Evolutionary conservation across 1,140 invertebrate species (phyloP).

Genomic region (Diorhabda elongata): DNA sequence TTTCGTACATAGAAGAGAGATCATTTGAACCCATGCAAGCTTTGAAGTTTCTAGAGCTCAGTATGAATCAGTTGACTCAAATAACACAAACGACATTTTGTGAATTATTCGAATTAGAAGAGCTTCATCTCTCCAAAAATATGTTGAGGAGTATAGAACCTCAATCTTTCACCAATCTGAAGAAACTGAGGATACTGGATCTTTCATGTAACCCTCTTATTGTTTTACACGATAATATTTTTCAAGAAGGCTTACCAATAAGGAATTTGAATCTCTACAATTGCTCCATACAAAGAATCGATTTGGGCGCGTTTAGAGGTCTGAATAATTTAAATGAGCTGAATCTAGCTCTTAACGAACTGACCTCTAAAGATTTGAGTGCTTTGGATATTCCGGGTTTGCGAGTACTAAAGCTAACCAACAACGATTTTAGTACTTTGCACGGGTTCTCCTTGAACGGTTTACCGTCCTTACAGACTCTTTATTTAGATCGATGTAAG

Average conservation of each 20-base stretch:
- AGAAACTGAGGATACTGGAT: constrained; percentile 58
- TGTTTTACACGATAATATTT: constrained; percentile 55
- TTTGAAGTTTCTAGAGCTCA: constrained; percentile 73
- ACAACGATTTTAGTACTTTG: constrained; percentile 73
- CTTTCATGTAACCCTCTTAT: constrained; percentile 59
- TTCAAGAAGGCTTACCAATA: constrained; percentile 58
- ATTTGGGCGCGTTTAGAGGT: constrained; percentile 60
- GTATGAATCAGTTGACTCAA: constrained; percentile 65
- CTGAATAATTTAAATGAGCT: constrained; percentile 65
- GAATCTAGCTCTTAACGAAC: constrained; percentile 68
- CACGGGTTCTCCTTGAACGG: constrained; percentile 65
- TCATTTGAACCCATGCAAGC: constrained; percentile 72
- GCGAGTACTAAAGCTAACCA: constrained; percentile 64
- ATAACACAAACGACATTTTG: constrained; percentile 65
- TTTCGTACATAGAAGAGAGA: constrained; percentile 72
- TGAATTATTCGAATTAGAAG: constrained; percentile 64
- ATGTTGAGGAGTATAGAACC: constrained; percentile 55
- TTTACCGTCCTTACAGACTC: constrained; percentile 67
- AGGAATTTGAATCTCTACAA: constrained; percentile 57
- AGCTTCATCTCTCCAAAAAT: constrained; percentile 61
- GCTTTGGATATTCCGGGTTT: constrained; percentile 69
- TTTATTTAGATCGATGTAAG: constrained; percentile 65
- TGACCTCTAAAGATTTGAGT: constrained; percentile 62
- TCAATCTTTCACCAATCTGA: constrained; percentile 56
- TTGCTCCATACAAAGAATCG: constrained; percentile 59